Evolutionary conservation across 2,113 vertebrate genomes (phyloP).

Genomic region (Aythya baeri): DNA sequence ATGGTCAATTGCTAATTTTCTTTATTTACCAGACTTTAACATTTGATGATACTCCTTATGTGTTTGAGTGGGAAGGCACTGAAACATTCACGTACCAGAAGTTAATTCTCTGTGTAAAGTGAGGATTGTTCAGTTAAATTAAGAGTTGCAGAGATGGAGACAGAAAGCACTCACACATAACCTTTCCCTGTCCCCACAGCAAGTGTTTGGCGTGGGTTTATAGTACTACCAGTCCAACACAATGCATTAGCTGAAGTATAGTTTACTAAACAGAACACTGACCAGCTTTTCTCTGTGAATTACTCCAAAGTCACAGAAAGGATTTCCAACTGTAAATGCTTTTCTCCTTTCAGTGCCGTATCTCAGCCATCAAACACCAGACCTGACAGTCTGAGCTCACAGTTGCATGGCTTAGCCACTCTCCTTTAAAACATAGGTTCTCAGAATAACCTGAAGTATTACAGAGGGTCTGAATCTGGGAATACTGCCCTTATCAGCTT

Average conservation of each 20-base stretch:
- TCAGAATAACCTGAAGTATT: neutral
- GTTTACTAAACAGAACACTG: neutral
- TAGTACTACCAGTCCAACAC: neutral
- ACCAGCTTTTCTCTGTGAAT: neutral
- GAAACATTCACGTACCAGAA: neutral
- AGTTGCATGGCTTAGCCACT: neutral
- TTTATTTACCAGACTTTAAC: neutral
- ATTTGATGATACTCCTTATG: neutral
- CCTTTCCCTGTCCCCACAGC: neutral
- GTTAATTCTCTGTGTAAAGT: neutral
- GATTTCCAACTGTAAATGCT: neutral
- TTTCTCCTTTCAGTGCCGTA: accelerated
- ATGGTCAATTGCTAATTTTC: neutral
- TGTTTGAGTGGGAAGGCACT: neutral
- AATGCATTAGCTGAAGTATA: neutral
- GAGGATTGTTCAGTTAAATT: neutral
- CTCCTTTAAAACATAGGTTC: neutral
- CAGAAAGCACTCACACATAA: neutral
- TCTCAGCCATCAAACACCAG: neutral
- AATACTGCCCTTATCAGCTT: neutral
- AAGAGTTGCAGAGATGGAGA: neutral
- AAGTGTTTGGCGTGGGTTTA: neutral
- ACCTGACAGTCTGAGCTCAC: neutral
- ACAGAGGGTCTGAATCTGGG: neutral
- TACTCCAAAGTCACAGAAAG: neutral